These are phyloP conservation scores for Sminthurinus signatus DNA, from an alignment of 1,140 invertebrate species.

Conservation along the genomic window DNA sequence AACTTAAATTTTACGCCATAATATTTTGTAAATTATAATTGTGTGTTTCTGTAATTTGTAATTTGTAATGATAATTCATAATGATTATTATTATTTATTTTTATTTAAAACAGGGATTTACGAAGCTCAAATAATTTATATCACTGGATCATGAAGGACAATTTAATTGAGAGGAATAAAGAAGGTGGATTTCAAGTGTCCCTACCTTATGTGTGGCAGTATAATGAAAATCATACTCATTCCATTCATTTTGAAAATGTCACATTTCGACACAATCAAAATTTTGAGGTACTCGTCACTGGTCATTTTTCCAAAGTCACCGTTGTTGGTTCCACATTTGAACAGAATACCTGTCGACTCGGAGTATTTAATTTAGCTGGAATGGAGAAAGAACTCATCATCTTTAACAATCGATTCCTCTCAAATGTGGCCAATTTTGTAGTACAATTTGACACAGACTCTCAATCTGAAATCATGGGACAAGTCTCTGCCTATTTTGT, in stretches of 20 bases:
- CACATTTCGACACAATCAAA: constrained; percentile 74
- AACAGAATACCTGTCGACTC: constrained; percentile 71
- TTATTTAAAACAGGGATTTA: constrained; percentile 61
- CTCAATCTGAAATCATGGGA: constrained; percentile 87
- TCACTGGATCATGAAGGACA: constrained; percentile 84
- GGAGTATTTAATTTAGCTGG: constrained; percentile 81
- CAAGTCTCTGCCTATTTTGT: constrained; percentile 70
- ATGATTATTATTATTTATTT: too few species aligned
- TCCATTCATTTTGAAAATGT: constrained; percentile 78
- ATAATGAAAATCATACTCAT: constrained; percentile 90
- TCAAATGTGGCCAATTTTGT: constrained; percentile 78
- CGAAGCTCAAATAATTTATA: constrained; percentile 89
- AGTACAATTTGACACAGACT: constrained; percentile 80
- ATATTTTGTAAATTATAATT: constrained; percentile 15
- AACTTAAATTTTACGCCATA: too few species aligned
- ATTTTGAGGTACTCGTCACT: constrained; percentile 74
- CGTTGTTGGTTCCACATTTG: constrained; percentile 76
- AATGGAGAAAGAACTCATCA: constrained; percentile 92
- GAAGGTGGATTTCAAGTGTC: constrained; percentile 75
- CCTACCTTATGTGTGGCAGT: constrained; percentile 89
- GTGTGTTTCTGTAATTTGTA: not conserved
- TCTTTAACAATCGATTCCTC: constrained; percentile 64
- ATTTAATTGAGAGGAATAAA: constrained; percentile 74
- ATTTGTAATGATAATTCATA: too few species aligned
- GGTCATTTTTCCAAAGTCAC: constrained; percentile 79